Percentiles rank a stretch among this genome's conserved stretches.
Conservation (phyloP, 2,888 invertebrate genomes). For the Athalia rosae region DNA sequence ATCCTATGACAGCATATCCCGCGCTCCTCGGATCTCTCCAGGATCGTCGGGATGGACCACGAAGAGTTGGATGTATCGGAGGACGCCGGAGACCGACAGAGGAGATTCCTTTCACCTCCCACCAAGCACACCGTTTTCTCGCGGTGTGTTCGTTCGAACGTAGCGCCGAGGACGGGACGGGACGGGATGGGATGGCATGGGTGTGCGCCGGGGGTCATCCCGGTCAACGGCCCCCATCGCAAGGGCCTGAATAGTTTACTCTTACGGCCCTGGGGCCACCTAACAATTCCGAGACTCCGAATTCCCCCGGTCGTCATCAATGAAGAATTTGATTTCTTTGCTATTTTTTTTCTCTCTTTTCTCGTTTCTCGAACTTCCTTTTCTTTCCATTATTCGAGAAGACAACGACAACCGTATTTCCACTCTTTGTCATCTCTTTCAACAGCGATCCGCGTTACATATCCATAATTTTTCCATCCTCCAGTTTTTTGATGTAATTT, state of each 20-base stretch:
- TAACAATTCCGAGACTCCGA: neutral
- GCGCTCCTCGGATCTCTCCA: neutral
- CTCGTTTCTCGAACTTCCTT: no score
- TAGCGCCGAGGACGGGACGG: constrained; percentile 43
- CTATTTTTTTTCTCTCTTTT: no score
- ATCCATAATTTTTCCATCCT: no score
- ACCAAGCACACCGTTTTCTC: constrained; percentile 40
- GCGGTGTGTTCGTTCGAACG: constrained; percentile 31
- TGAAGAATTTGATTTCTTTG: neutral
- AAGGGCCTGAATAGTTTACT: constrained; percentile 38
- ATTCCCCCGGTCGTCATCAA: neutral
- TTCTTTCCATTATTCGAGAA: neutral
- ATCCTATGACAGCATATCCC: constrained; percentile 10
- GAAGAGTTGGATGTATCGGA: constrained; percentile 12
- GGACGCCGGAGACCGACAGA: constrained; percentile 42
- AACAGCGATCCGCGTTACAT: no score
- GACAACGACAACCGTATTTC: neutral
- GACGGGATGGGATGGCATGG: constrained; percentile 35
- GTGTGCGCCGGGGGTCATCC: constrained; percentile 62
- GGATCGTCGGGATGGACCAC: constrained; percentile 26
- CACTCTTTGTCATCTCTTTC: no score
- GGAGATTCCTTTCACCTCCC: constrained; percentile 55
- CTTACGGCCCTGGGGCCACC: constrained; percentile 37
- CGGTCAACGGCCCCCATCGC: constrained; percentile 68
- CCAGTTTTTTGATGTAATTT: no score